Conservation (phyloP, 2,797 vertebrate genomes). For the Chromis chromis region DNA sequence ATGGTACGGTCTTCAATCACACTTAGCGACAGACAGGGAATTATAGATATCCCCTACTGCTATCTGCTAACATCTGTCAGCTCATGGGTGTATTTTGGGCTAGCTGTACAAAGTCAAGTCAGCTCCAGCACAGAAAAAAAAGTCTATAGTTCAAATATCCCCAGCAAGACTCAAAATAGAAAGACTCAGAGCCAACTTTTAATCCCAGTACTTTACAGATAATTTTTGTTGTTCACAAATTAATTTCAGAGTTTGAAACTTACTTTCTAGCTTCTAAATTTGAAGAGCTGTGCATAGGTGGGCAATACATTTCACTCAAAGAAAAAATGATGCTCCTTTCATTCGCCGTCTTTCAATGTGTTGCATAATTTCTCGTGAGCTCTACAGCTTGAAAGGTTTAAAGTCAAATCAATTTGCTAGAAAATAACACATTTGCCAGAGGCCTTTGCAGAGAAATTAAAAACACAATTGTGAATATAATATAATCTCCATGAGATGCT, state of each 20-base stretch:
- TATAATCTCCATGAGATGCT: background rate
- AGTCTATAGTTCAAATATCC: constrained; percentile 31
- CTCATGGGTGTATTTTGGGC: constrained; percentile 60
- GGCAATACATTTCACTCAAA: constrained; percentile 4
- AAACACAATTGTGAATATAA: background rate
- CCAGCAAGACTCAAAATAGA: constrained; percentile 42
- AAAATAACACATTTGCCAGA: background rate
- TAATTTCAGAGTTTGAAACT: constrained; percentile 34
- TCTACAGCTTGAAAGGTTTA: background rate
- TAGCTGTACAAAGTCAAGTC: constrained; percentile 57
- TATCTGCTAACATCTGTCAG: constrained; percentile 71
- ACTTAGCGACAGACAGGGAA: constrained; percentile 66
- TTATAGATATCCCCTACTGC: constrained; percentile 59
- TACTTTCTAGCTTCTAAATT: constrained; percentile 17
- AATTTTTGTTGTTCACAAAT: constrained; percentile 45
- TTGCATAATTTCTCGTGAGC: constrained; percentile 10
- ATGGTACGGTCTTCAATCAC: constrained; percentile 62
- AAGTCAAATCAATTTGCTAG: background rate
- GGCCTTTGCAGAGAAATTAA: background rate
- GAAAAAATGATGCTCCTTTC: background rate
- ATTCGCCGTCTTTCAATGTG: constrained; percentile 16
- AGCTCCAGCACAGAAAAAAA: constrained; percentile 36
- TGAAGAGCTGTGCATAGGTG: background rate
- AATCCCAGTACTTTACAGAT: constrained; percentile 34
- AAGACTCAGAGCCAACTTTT: constrained; percentile 32